Conservation (phyloP, 2,888 invertebrate species). For the Norana najaformis region DNA sequence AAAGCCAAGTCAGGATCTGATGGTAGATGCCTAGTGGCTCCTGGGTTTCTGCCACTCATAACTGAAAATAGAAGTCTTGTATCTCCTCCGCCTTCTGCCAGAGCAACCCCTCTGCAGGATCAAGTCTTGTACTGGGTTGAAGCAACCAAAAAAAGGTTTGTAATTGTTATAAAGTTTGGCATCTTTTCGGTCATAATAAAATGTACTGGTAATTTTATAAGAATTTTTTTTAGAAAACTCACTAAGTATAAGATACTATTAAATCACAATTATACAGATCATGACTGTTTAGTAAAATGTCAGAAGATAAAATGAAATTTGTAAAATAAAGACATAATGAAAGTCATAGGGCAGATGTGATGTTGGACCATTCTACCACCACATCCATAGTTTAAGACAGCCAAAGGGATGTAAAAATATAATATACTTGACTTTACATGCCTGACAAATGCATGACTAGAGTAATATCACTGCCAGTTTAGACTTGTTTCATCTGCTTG, state of each 20-base stretch:
- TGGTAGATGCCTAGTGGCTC: neutral
- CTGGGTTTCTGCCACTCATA: conserved; percentile 47
- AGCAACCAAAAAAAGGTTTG: conserved; percentile 51
- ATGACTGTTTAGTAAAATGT: neutral
- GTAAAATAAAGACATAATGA: neutral
- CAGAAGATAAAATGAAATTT: neutral
- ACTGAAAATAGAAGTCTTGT: conserved; percentile 49
- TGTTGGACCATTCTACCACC: neutral
- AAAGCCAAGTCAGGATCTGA: neutral
- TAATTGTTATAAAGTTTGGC: neutral
- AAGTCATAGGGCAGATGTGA: neutral
- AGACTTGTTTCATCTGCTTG: neutral
- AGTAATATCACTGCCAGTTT: neutral
- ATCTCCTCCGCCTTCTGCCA: conserved; percentile 45
- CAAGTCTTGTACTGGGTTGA: conserved; percentile 51
- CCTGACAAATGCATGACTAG: neutral
- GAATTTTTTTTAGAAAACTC: neutral
- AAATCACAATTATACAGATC: neutral
- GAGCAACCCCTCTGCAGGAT: conserved; percentile 48
- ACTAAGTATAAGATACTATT: neutral
- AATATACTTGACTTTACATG: neutral
- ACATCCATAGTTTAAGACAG: neutral
- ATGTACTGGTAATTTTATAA: neutral
- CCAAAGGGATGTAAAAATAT: too few species aligned
- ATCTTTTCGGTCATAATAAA: too few species aligned